Evolutionary conservation across 2,113 vertebrate species (phyloP).

Genomic region (Crotophaga sulcirostris): DNA sequence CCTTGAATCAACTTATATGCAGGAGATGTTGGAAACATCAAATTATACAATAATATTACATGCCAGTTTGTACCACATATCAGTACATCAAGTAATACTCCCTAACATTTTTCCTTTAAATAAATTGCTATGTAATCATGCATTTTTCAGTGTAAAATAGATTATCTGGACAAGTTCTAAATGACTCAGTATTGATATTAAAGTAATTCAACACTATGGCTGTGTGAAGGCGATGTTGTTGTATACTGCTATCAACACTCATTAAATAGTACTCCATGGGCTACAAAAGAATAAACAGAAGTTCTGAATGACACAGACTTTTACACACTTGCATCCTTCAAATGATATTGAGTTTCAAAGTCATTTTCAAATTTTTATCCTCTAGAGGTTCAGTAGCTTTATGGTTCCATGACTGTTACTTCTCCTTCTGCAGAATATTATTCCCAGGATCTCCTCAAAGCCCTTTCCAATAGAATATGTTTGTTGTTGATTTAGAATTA

Average conservation of each 20-base stretch:
- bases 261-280: background rate
- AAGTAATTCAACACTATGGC: background rate
- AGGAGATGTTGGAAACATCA: background rate
- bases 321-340: background rate
- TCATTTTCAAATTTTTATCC: background rate
- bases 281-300: background rate
- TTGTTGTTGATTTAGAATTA: background rate
- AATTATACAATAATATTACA: background rate
- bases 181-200: background rate
- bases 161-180: background rate
- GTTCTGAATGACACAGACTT: background rate
- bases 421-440: background rate
- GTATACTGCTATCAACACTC: background rate
- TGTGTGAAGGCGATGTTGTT: background rate
- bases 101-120: background rate
- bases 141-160: background rate
- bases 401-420: background rate
- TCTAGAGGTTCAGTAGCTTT: background rate
- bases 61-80: fast-evolving
- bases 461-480: background rate
- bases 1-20: background rate
- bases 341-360: background rate
- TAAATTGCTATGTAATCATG: background rate
- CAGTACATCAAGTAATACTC: background rate
- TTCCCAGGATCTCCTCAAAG: background rate